Conservation (phyloP, 2,797 vertebrate genomes). For the Urosaurus nigricauda region DNA sequence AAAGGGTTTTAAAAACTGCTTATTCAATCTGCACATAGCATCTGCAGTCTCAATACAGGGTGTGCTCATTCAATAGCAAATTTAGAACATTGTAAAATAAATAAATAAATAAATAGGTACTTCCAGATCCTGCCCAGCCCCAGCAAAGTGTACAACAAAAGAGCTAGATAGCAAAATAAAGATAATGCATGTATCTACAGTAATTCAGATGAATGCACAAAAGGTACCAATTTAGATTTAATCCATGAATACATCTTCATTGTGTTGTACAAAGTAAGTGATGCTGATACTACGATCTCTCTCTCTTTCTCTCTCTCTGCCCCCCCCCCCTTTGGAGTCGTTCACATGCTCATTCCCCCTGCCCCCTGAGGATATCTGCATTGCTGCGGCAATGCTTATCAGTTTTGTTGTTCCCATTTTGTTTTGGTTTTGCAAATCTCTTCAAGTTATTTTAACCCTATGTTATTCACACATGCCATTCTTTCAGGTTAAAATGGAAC, state of each 20-base stretch:
- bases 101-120: background rate
- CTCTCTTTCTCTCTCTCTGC: background rate
- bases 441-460: too few relatives aligned
- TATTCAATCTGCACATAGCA: background rate
- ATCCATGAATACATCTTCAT: slow-evolving; percentile 9
- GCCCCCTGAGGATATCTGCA: too few relatives aligned
- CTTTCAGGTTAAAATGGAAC: too few relatives aligned
- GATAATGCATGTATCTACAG: slow-evolving; percentile 14
- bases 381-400: too few relatives aligned
- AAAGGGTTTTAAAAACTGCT: background rate
- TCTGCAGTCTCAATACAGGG: background rate
- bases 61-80: background rate
- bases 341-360: too few relatives aligned
- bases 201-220: slow-evolving; percentile 33
- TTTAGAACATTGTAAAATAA: background rate
- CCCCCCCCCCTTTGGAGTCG: too few relatives aligned
- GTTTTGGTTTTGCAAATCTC: too few relatives aligned
- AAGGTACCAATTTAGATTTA: slow-evolving; percentile 16
- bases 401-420: too few relatives aligned
- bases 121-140: background rate
- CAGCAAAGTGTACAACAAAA: slow-evolving; percentile 12
- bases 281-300: background rate
- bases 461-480: too few relatives aligned
- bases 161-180: background rate
- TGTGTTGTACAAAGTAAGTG: background rate